These are phyloP conservation scores for Psephotus haematonotus DNA, from an alignment of 2,113 vertebrate species.

Conservation along the genomic window DNA sequence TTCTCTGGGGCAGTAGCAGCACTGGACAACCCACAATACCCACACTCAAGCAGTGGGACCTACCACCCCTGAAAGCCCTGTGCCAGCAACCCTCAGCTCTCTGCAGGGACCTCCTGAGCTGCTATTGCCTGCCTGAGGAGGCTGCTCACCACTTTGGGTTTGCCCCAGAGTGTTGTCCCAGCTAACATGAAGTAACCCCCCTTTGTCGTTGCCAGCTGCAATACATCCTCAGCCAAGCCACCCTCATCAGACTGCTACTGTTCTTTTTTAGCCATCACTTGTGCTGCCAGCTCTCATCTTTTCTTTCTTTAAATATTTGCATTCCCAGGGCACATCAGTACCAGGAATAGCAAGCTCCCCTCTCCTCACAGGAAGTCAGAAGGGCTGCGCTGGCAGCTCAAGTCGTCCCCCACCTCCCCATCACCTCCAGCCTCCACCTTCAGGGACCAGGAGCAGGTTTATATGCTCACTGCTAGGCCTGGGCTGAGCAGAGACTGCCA, in stretches of 20 bases:
- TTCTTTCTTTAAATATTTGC: neutral
- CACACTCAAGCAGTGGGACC: rapidly evolving
- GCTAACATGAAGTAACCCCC: rapidly evolving
- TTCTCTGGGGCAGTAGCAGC: neutral
- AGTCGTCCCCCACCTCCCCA: neutral
- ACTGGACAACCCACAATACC: rapidly evolving
- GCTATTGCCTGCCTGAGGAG: neutral
- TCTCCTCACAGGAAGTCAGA: neutral
- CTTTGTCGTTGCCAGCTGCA: neutral
- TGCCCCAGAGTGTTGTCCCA: too few species aligned
- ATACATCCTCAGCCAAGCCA: neutral
- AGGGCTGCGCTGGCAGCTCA: neutral
- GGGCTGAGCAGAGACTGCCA: slow-evolving; percentile 66
- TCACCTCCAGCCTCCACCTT: slow-evolving; percentile 26
- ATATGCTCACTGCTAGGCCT: slow-evolving; percentile 10
- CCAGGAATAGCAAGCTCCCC: rapidly evolving
- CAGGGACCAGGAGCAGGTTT: neutral
- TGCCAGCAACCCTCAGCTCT: rapidly evolving
- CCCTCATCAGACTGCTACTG: neutral
- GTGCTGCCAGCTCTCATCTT: neutral
- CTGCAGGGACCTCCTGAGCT: rapidly evolving
- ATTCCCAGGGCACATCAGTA: neutral
- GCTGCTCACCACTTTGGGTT: neutral
- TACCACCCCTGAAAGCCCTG: neutral
- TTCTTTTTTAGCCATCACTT: neutral